phyloP scores from a whole-genome alignment of 2,888 invertebrate genomes.

The Sarcophaga rosellei region DNA sequence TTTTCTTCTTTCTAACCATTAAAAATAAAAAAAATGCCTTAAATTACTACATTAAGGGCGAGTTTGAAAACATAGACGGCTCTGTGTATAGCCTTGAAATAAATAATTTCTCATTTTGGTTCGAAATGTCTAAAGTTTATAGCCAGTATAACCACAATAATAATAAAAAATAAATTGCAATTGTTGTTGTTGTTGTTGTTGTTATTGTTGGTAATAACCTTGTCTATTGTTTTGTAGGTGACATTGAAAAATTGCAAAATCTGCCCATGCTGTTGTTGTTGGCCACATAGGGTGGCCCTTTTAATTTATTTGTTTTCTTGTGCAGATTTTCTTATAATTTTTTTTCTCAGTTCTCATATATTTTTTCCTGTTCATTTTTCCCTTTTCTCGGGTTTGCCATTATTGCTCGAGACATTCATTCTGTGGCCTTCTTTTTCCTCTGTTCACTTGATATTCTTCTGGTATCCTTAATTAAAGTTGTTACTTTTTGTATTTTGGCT shows the following conservation, averaged over 20 bases:
- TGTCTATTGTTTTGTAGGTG: constrained; percentile 62
- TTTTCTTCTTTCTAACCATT: not conserved
- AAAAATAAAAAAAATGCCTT: not conserved
- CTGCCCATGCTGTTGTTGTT: not conserved
- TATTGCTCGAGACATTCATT: constrained; percentile 2
- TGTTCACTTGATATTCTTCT: not conserved
- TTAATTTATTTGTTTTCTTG: constrained; percentile 14
- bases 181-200: constrained; percentile 29
- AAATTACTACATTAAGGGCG: too few relatives aligned
- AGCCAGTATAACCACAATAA: not conserved
- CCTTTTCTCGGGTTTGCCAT: not conserved
- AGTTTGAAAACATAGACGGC: too few relatives aligned
- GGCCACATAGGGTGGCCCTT: constrained; percentile 47
- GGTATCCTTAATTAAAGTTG: constrained; percentile 44
- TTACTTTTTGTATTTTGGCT: constrained; percentile 28
- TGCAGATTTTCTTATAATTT: not conserved
- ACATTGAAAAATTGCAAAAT: constrained; percentile 66
- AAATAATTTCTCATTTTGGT: constrained; percentile 24
- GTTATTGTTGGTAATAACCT: constrained; percentile 42
- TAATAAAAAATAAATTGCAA: constrained; percentile 22
- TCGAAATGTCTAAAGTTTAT: not conserved
- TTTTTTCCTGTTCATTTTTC: not conserved
- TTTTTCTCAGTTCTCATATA: constrained; percentile 1
- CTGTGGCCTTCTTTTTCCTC: not conserved
- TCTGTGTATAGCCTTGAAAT: constrained; percentile 51